Conservation (phyloP, 2,113 vertebrate genomes). For the Condylura cristata region DNA sequence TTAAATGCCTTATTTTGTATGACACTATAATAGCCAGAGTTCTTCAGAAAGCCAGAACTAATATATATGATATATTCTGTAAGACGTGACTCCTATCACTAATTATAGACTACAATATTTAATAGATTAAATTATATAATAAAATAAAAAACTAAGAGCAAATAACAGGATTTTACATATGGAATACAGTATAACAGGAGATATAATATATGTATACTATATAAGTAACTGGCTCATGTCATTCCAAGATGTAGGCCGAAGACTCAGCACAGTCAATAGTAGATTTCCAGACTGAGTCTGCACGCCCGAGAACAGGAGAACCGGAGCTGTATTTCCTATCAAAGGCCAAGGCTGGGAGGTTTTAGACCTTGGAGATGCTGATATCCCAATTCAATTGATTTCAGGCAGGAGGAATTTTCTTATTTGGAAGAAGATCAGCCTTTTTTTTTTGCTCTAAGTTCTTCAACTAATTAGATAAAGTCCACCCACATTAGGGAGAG, state of each 20-base stretch:
- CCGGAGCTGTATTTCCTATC: rapidly evolving
- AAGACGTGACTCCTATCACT: no score
- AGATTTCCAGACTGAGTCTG: neutral
- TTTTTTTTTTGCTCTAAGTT: constrained; percentile 2
- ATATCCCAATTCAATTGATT: neutral
- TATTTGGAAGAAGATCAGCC: neutral
- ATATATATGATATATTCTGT: no score
- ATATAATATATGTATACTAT: neutral
- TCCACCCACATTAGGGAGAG: neutral
- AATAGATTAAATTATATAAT: no score
- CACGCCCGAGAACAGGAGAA: neutral
- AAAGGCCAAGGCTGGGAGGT: neutral
- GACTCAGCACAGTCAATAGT: neutral
- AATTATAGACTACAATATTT: no score
- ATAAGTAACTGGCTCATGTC: neutral
- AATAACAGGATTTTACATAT: no score
- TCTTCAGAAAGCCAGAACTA: constrained; percentile 12
- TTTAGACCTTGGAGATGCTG: neutral
- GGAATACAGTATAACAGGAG: no score
- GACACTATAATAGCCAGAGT: neutral
- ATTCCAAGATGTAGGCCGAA: neutral
- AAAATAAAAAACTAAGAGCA: no score
- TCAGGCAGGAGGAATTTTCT: neutral
- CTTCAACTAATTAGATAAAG: neutral
- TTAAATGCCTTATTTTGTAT: neutral